These are phyloP conservation scores for Aporrectodea caliginosa DNA, from an alignment of 1,140 invertebrate species.

Conservation along the genomic window DNA sequence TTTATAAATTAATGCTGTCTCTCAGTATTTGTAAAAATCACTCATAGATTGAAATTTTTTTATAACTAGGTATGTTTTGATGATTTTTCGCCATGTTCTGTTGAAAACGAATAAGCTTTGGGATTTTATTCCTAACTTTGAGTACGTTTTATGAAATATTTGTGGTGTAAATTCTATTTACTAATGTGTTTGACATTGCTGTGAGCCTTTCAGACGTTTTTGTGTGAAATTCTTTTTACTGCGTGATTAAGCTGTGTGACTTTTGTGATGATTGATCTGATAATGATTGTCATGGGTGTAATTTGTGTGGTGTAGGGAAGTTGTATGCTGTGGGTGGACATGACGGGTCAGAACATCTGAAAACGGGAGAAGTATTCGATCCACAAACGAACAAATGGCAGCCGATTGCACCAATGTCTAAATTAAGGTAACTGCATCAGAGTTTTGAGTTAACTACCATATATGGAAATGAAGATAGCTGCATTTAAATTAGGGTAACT, in stretches of 20 bases:
- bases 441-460: background rate
- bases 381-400: slow-evolving; percentile 50
- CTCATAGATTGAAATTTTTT: no score
- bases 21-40: no score
- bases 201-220: background rate
- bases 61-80: no score
- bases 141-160: background rate
- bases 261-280: background rate
- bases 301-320: slow-evolving; percentile 38
- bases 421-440: slow-evolving; percentile 42
- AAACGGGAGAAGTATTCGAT: slow-evolving; percentile 54
- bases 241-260: background rate
- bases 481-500: background rate
- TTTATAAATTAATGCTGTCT: no score
- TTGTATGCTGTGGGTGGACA: slow-evolving; percentile 55
- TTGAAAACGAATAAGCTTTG: background rate
- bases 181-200: background rate
- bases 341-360: slow-evolving; percentile 52
- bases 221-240: background rate
- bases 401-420: slow-evolving; percentile 50
- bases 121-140: no score
- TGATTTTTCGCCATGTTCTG: no score
- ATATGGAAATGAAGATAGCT: background rate
- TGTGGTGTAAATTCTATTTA: background rate
- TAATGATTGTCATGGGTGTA: slow-evolving; percentile 8